Conservation (phyloP, 2,113 vertebrate genomes). For the Vimba vimba region DNA sequence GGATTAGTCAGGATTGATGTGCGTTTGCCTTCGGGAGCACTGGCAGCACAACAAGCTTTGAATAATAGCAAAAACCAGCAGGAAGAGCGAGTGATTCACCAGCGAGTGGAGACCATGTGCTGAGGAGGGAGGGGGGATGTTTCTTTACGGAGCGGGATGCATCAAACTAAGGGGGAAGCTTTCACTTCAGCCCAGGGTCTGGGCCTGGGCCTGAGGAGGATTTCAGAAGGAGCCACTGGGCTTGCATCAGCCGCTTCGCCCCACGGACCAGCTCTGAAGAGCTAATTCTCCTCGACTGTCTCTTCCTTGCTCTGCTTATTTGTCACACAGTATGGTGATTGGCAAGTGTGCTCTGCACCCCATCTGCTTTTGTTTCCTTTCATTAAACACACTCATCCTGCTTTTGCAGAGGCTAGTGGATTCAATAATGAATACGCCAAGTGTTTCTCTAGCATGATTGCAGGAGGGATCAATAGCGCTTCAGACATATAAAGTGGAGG, state of each 20-base stretch:
- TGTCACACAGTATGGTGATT: constrained; percentile 46
- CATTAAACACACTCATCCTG: constrained; percentile 52
- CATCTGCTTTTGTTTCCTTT: constrained; percentile 44
- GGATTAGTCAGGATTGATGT: constrained; percentile 69
- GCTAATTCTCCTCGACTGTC: constrained; percentile 24
- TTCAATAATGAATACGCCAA: constrained; percentile 50
- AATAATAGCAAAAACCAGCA: constrained; percentile 63
- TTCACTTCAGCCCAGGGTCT: constrained; percentile 42
- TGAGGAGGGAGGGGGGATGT: background rate
- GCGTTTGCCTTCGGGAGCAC: constrained; percentile 61
- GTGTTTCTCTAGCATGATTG: constrained; percentile 50
- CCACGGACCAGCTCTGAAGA: constrained; percentile 24
- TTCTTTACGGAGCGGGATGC: background rate
- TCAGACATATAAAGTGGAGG: constrained; percentile 30
- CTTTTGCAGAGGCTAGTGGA: constrained; percentile 42
- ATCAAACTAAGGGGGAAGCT: background rate
- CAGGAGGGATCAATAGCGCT: constrained; percentile 51
- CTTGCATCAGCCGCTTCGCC: constrained; percentile 54
- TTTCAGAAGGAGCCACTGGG: constrained; percentile 52
- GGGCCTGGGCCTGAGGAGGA: constrained; percentile 38
- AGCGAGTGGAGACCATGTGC: constrained; percentile 34
- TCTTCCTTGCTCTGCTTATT: constrained; percentile 42
- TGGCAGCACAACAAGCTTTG: constrained; percentile 62
- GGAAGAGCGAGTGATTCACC: constrained; percentile 54
- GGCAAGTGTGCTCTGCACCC: constrained; percentile 38